phyloP scores from a whole-genome alignment of 2,888 invertebrate species.

The Pyrocoelia pectoralis region DNA sequence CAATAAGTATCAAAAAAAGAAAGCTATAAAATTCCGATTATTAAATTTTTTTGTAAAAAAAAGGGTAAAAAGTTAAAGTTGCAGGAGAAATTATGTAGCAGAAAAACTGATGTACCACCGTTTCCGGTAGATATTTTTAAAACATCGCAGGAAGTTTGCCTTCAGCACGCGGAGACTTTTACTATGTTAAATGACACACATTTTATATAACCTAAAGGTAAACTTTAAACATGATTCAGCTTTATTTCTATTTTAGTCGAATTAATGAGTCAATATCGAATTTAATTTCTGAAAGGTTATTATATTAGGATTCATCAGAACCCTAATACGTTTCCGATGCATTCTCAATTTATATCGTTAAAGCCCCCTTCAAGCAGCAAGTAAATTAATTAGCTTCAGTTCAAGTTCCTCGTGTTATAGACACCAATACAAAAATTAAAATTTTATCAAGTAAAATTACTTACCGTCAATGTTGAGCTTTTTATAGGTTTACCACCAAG shows the following conservation, averaged over 20 bases:
- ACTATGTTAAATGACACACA: conserved; percentile 9
- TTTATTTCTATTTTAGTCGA: not conserved
- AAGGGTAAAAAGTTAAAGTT: not conserved
- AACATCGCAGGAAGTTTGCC: conserved; percentile 13
- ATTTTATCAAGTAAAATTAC: too few relatives aligned
- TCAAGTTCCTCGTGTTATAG: not conserved
- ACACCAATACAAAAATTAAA: not conserved
- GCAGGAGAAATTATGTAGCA: conserved; percentile 11
- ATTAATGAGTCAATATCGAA: not conserved
- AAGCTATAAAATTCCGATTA: not conserved
- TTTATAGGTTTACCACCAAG: conserved; percentile 74
- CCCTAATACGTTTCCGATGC: not conserved
- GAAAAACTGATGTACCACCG: conserved; percentile 7
- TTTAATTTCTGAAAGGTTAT: not conserved
- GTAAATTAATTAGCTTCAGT: not conserved
- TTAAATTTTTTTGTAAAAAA: not conserved
- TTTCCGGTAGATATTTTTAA: conserved; percentile 9
- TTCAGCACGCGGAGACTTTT: conserved; percentile 2
- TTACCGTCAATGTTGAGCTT: conserved; percentile 68
- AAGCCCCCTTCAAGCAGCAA: not conserved
- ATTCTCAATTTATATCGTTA: not conserved
- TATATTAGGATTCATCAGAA: not conserved
- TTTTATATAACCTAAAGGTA: too few relatives aligned
- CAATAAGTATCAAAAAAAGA: not conserved
- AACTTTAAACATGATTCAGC: too few relatives aligned